Evolutionary conservation across 1,140 invertebrate species (phyloP), one percentile per base, ranked within the genome.

Genomic region (Drosophila athabasca): DNA sequence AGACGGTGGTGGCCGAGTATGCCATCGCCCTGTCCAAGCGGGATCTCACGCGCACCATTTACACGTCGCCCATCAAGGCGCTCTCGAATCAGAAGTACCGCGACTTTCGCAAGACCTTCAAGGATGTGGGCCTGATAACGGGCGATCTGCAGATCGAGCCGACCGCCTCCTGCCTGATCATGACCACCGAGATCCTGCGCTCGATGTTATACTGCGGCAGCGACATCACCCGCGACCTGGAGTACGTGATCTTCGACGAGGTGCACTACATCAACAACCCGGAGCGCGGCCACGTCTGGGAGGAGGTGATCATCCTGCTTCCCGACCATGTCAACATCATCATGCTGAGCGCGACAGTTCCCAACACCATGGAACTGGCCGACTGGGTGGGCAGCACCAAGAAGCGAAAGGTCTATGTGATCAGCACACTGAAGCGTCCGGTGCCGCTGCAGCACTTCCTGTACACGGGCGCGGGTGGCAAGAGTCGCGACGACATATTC

Each of bases 201-300:
- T 98, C 97, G 0, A 99, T 99, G 98, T 92, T 99, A 2, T 99
- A 99, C 90, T 97, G 97, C 89, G 98, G 97, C 19, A 98, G 97
- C 59, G 98, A 99, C 89, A 95, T 98, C 55, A 96, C 99, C 3
- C 94, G 97, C 58, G 98, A 99, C 93, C 93, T 99, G 49, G 98
- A 99, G 91, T 99, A 98, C 94, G 99, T 99, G 3, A 98, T 99
- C 80, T 99, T 99, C 92, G 99, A 99, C 92, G 99, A 99, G 93
- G 98, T 99, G 24, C 99, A 99, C 92, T 99, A 99, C 88, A 98
- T 99, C 50, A 99, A 99, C 92, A 97, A 99, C 93, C 94, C 96
- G 53, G 98, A 99, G 94, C 93, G 99, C 77, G 99, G 99, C 15
- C 98, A 99, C 84, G 99, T 99, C 1, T 99, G 99, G 99, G 99